Conservation (phyloP, 2,888 invertebrate species). For the Elegia similella region DNA sequence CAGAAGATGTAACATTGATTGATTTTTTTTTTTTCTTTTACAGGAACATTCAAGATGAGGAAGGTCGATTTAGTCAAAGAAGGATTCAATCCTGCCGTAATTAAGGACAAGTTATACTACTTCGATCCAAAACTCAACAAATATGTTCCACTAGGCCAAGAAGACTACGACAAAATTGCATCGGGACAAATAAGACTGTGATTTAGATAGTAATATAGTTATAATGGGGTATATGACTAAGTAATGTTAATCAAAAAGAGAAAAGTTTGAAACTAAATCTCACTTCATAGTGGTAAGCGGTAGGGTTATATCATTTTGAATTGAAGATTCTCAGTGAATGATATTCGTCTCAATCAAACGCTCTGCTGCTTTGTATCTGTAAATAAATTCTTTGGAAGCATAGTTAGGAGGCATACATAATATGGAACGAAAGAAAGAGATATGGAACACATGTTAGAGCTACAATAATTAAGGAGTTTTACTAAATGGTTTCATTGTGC, state of each 20-base stretch:
- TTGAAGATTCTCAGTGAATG: too few relatives aligned
- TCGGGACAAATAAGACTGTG: conserved; percentile 89
- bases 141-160: conserved; percentile 87
- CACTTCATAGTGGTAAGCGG: too few relatives aligned
- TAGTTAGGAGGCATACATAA: too few relatives aligned
- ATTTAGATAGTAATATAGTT: conserved; percentile 36
- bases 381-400: too few relatives aligned
- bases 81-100: conserved; percentile 88
- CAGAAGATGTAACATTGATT: too few relatives aligned
- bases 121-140: conserved; percentile 84
- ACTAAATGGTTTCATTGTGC: too few relatives aligned
- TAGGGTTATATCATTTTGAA: too few relatives aligned
- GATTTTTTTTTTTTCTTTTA: conserved; percentile 36
- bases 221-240: not conserved
- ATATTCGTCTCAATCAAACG: too few relatives aligned
- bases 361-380: too few relatives aligned
- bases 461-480: too few relatives aligned
- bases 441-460: too few relatives aligned
- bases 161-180: conserved; percentile 88
- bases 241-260: not conserved
- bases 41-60: conserved; percentile 97
- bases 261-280: not conserved
- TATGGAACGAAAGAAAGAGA: too few relatives aligned
- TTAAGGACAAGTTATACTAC: conserved; percentile 91
- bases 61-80: conserved; percentile 96